Evolutionary conservation across 1,140 invertebrate genomes (phyloP).

Genomic region (Microvelia longipes): DNA sequence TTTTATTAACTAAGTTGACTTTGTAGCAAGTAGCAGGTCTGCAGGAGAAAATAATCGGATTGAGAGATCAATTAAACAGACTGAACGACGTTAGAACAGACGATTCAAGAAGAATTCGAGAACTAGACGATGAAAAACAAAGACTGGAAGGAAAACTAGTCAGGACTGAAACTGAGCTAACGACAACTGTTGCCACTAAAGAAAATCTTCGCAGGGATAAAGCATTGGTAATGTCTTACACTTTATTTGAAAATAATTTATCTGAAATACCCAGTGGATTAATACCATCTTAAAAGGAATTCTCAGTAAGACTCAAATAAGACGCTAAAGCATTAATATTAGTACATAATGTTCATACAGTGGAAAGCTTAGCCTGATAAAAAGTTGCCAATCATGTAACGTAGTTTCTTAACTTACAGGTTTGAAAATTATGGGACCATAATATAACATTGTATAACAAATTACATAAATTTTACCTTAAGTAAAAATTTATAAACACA

Average conservation of each 20-base stretch:
- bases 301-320: too few species aligned
- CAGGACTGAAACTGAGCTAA: slow-evolving; percentile 54
- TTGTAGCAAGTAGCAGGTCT: slow-evolving; percentile 36
- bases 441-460: too few species aligned
- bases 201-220: slow-evolving; percentile 52
- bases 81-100: slow-evolving; percentile 47
- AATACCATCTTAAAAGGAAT: too few species aligned
- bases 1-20: too few species aligned
- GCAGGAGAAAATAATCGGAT: slow-evolving; percentile 46
- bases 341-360: too few species aligned
- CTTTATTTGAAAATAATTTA: neutral
- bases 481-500: too few species aligned
- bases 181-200: slow-evolving; percentile 40
- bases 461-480: too few species aligned
- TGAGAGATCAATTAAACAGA: slow-evolving; percentile 43
- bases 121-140: slow-evolving; percentile 50
- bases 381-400: too few species aligned
- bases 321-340: too few species aligned
- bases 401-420: too few species aligned
- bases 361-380: too few species aligned
- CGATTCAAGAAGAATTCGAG: slow-evolving; percentile 39
- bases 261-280: neutral
- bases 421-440: too few species aligned
- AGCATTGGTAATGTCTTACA: slow-evolving; percentile 21
- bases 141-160: slow-evolving; percentile 47